phyloP scores from a whole-genome alignment of 2,113 vertebrate genomes.

The Phodopus roborovskii region DNA sequence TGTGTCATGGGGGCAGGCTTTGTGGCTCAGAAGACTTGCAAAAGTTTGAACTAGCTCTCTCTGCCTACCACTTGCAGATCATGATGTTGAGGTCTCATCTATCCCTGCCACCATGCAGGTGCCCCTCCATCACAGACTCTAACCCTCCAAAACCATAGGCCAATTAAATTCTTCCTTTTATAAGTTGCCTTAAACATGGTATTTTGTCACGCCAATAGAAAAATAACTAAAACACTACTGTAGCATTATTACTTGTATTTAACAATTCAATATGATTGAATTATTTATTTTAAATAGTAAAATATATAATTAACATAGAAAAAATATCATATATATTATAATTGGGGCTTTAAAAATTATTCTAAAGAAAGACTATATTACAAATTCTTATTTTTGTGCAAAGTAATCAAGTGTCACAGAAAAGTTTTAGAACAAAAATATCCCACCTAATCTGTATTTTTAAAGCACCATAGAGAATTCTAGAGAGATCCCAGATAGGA shows the following conservation, averaged over 20 bases:
- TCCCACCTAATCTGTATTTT: neutral
- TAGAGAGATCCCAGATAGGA: neutral
- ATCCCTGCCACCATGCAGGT: no score
- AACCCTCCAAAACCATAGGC: neutral
- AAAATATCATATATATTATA: slow-evolving; percentile 7
- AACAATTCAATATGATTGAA: no score
- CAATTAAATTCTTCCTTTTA: neutral
- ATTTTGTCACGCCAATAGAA: neutral
- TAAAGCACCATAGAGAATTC: neutral
- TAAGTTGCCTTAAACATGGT: neutral
- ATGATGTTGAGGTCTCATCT: neutral
- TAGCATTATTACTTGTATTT: neutral
- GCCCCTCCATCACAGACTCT: neutral
- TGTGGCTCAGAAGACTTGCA: neutral
- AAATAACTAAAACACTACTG: neutral
- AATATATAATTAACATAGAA: neutral
- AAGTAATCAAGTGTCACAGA: neutral
- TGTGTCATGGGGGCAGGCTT: neutral
- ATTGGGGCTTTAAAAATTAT: neutral
- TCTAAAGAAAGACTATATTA: slow-evolving; percentile 7
- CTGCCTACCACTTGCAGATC: neutral
- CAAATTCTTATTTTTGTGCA: slow-evolving; percentile 34
- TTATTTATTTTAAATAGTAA: neutral
- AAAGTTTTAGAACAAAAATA: slow-evolving; percentile 24
- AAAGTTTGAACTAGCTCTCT: neutral